Conservation (phyloP, 2,888 invertebrate species). For the Acheta domesticus region DNA sequence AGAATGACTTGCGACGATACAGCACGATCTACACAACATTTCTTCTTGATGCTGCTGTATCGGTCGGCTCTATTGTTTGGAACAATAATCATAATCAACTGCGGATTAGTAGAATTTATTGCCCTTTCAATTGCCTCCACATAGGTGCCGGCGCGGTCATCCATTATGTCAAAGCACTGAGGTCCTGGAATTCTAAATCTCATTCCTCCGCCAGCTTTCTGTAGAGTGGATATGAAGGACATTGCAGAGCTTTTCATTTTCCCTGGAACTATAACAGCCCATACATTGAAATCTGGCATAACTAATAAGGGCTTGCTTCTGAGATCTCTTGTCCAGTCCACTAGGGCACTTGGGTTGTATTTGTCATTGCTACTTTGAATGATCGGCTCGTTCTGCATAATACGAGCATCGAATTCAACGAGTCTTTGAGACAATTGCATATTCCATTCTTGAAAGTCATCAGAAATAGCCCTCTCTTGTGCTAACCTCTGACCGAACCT, state of each 20-base stretch:
- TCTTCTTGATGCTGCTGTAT: constrained; percentile 83
- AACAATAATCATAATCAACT: constrained; percentile 64
- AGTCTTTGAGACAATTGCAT: constrained; percentile 61
- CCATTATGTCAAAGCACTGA: constrained; percentile 46
- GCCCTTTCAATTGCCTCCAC: constrained; percentile 58
- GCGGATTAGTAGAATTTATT: constrained; percentile 56
- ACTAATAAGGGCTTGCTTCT: constrained; percentile 45
- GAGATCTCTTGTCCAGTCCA: constrained; percentile 75
- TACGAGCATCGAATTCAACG: constrained; percentile 64
- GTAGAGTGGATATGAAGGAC: constrained; percentile 49
- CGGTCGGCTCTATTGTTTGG: constrained; percentile 66
- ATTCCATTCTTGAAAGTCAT: constrained; percentile 70
- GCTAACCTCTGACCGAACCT: constrained; percentile 63
- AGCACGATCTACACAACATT: constrained; percentile 70
- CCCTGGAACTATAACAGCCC: constrained; percentile 28
- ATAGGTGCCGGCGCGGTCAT: constrained; percentile 61
- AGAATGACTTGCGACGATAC: constrained; percentile 51
- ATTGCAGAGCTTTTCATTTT: constrained; percentile 46
- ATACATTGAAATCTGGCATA: constrained; percentile 11
- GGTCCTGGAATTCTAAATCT: constrained; percentile 43
- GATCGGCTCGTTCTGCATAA: constrained; percentile 63
- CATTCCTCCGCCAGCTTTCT: constrained; percentile 50
- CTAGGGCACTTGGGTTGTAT: constrained; percentile 54
- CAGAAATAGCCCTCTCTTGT: constrained; percentile 47
- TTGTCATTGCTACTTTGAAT: constrained; percentile 48